Evolutionary conservation across 2,888 invertebrate species (phyloP).

Genomic region (Stegana nigrithorax): DNA sequence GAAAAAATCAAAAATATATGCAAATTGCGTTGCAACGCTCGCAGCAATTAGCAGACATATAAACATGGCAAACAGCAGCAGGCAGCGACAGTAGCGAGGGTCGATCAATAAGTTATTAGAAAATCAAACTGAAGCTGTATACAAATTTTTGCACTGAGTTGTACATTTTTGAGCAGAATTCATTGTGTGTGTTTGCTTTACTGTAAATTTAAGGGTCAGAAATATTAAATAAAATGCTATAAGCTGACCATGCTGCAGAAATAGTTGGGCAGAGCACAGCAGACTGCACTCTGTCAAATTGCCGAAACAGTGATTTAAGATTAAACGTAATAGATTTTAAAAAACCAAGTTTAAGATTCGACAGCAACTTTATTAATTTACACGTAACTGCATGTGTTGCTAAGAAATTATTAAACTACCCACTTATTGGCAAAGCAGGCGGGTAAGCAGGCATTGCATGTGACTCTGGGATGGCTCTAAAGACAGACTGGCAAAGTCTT

Average conservation of each 20-base stretch:
- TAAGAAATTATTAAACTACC: no score
- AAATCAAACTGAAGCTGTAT: background rate
- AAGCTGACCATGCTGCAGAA: no score
- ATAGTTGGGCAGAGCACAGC: background rate
- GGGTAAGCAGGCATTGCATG: no score
- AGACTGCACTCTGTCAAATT: background rate
- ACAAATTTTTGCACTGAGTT: background rate
- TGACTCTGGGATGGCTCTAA: no score
- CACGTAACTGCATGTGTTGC: no score
- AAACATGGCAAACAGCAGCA: background rate
- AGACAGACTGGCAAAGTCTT: no score
- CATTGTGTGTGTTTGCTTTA: background rate
- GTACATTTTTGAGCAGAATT: background rate
- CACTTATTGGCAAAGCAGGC: no score
- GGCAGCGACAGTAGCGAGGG: background rate
- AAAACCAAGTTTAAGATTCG: no score
- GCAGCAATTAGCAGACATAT: slow-evolving; percentile 36
- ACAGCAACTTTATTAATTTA: no score
- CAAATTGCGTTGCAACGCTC: slow-evolving; percentile 57
- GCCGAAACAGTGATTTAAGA: no score
- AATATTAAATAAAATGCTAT: no score
- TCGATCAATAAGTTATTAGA: background rate
- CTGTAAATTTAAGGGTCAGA: background rate
- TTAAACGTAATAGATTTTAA: no score
- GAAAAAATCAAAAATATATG: slow-evolving; percentile 39